A percentile compares a stretch with the other conserved stretches of the same genome.
These are phyloP conservation scores for Heliocidaris erythrogramma DNA, from an alignment of 35 echinoderm and acorn worm species.

Conservation along the genomic window DNA sequence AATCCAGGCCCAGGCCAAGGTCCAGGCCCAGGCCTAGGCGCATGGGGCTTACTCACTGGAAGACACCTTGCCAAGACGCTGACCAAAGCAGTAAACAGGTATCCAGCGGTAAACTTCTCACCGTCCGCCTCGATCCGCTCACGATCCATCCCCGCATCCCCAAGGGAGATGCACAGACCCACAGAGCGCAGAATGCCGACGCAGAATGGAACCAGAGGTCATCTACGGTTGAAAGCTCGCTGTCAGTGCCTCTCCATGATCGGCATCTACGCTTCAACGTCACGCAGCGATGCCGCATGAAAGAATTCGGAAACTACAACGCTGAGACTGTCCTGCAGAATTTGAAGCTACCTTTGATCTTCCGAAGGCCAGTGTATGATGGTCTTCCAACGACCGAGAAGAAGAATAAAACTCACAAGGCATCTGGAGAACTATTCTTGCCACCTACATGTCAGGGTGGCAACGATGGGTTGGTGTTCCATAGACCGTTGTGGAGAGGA, in stretches of 20 bases:
- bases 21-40: not conserved
- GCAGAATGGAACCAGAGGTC: not conserved
- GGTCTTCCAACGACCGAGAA: not conserved
- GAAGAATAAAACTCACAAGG: not conserved
- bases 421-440: not conserved
- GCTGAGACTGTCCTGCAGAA: not conserved
- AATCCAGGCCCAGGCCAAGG: not conserved
- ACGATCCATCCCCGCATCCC: not conserved
- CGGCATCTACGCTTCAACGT: slow-evolving; percentile 16
- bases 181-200: not conserved
- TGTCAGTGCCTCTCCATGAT: not conserved
- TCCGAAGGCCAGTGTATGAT: slow-evolving; percentile 6
- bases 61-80: not conserved
- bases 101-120: not conserved
- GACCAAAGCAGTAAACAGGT: not conserved
- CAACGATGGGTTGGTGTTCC: not conserved
- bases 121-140: not conserved
- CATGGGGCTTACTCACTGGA: slow-evolving; percentile 21
- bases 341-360: slow-evolving; percentile 24
- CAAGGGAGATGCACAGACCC: not conserved
- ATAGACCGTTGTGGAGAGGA: not conserved
- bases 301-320: slow-evolving; percentile 42
- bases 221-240: not conserved
- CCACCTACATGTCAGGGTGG: not conserved
- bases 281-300: slow-evolving; percentile 33